phyloP scores from a whole-genome alignment of 2,113 vertebrate genomes.

The Mobula hypostoma region DNA sequence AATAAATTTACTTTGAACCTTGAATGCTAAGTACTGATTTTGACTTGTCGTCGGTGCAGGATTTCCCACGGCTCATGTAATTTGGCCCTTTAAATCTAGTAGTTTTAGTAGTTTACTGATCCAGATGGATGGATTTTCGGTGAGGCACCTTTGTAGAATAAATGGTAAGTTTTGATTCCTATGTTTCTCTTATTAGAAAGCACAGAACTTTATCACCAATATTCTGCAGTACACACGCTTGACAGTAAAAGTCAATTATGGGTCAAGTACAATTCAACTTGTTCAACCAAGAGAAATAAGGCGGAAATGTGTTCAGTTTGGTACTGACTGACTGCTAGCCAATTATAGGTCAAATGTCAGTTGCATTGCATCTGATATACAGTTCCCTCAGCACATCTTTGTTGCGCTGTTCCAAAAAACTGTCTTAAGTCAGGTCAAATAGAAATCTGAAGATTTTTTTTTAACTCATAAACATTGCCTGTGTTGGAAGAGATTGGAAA shows the following conservation, averaged over 20 bases:
- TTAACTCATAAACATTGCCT: constrained; percentile 8
- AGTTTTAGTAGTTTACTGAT: neutral
- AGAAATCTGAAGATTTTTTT: constrained; percentile 8
- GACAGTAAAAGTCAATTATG: constrained; percentile 46
- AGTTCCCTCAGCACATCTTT: constrained; percentile 1
- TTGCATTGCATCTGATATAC: neutral
- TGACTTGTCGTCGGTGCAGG: neutral
- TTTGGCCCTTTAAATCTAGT: neutral
- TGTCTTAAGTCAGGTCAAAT: constrained; percentile 2
- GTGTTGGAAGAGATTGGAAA: constrained; percentile 3
- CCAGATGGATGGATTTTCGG: neutral
- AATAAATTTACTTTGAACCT: too few relatives aligned
- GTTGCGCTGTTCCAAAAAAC: constrained; percentile 10
- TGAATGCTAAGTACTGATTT: neutral
- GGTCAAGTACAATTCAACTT: constrained; percentile 44
- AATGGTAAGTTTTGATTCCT: neutral
- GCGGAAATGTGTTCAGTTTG: constrained; percentile 38
- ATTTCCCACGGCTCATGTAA: neutral
- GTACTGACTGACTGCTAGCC: constrained; percentile 38
- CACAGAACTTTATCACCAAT: constrained; percentile 39
- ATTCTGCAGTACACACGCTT: constrained; percentile 45
- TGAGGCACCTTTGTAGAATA: neutral
- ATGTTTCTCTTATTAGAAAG: neutral
- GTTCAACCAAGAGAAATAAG: neutral
- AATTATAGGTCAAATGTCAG: constrained; percentile 26